Conservation (phyloP, 2,888 invertebrate species). For the Phytoseiulus persimilis region DNA sequence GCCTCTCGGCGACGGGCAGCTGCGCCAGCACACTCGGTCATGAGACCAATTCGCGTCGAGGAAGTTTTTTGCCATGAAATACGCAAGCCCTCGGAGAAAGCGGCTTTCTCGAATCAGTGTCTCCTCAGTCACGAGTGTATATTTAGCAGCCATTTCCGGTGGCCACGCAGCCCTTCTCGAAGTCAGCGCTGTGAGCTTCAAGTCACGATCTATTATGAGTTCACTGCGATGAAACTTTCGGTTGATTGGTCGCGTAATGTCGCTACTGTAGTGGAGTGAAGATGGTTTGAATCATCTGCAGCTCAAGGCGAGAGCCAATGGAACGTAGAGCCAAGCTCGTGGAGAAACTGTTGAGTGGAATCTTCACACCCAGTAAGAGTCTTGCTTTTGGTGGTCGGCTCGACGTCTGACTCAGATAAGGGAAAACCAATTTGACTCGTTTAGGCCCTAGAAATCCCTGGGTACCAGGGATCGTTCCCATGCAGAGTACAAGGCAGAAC, state of each 20-base stretch:
- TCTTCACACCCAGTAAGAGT: conserved; percentile 19
- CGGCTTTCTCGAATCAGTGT: neutral
- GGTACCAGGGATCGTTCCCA: too few relatives aligned
- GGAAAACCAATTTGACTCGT: too few relatives aligned
- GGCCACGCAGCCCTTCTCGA: neutral
- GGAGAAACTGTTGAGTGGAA: neutral
- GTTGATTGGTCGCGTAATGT: neutral
- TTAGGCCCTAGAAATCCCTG: too few relatives aligned
- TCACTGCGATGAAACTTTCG: neutral
- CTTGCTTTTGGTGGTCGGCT: neutral
- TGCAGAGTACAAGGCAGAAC: too few relatives aligned
- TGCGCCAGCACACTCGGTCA: neutral
- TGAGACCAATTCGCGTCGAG: neutral
- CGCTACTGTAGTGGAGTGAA: neutral
- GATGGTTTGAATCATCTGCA: neutral
- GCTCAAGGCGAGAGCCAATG: neutral
- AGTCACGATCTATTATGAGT: neutral
- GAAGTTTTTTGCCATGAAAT: neutral
- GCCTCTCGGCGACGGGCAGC: too few relatives aligned
- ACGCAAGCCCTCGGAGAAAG: neutral
- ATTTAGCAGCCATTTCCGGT: neutral
- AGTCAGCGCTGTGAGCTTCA: neutral
- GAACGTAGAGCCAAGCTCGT: neutral
- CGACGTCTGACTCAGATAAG: too few relatives aligned
- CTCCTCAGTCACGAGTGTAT: conserved; percentile 5